phyloP scores from a whole-genome alignment of 2,113 vertebrate genomes.

The Sminthopsis crassicaudata region DNA sequence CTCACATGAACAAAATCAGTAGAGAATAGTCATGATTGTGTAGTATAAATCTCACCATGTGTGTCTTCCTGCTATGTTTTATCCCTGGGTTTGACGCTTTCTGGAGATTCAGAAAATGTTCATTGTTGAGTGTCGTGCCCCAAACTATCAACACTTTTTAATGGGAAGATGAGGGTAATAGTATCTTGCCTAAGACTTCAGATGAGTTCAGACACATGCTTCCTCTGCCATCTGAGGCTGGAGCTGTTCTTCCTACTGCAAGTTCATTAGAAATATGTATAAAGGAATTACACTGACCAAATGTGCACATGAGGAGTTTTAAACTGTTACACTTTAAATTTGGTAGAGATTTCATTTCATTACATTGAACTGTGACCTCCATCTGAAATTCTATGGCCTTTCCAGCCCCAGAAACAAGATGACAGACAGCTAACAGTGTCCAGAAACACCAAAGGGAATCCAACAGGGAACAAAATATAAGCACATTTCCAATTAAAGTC shows the following conservation, averaged over 20 bases:
- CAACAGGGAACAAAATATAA: background rate
- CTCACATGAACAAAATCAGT: background rate
- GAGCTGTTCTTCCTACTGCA: background rate
- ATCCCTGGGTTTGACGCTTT: background rate
- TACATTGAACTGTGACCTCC: background rate
- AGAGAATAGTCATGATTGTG: background rate
- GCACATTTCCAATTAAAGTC: background rate
- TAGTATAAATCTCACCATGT: too few relatives aligned
- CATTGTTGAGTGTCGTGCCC: background rate
- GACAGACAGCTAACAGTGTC: background rate
- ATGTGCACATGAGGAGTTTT: background rate
- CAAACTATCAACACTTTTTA: background rate
- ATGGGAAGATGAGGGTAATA: background rate
- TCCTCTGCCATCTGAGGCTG: too few relatives aligned
- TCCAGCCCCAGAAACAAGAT: conserved; percentile 4
- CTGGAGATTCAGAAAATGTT: background rate
- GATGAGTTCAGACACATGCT: too few relatives aligned
- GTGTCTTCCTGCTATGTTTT: background rate
- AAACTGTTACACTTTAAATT: background rate
- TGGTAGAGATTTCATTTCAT: background rate
- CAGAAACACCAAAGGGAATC: background rate
- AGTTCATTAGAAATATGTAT: background rate
- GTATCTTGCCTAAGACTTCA: background rate
- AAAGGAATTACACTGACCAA: background rate
- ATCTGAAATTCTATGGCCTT: background rate